Conservation (phyloP, 2,888 invertebrate genomes). For the Tridacna crocea region DNA sequence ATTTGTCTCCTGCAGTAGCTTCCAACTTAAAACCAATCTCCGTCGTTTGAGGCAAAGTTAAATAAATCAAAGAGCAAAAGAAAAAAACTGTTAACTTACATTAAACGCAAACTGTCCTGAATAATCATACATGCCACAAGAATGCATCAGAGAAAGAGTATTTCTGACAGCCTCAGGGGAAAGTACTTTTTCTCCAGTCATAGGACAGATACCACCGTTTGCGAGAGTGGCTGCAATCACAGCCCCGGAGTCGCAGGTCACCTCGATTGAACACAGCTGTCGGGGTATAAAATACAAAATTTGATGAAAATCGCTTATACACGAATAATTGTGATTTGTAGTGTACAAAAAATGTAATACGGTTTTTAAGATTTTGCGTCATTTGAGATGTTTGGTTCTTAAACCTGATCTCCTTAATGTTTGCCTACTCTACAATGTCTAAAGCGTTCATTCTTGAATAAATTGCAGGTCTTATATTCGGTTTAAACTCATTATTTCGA, state of each 20-base stretch:
- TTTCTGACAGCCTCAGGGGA: conserved; percentile 96
- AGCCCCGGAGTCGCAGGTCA: conserved; percentile 95
- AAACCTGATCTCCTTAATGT: too few species aligned
- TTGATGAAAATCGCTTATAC: neutral
- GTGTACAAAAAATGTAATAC: neutral
- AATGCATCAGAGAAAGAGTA: conserved; percentile 98
- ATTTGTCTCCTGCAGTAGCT: too few species aligned
- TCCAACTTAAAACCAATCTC: too few species aligned
- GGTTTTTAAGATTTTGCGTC: too few species aligned
- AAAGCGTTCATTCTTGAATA: too few species aligned
- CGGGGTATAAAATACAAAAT: conserved; percentile 70
- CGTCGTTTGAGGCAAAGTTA: neutral
- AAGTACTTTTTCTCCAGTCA: conserved; percentile 96
- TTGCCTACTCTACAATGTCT: too few species aligned
- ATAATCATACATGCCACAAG: conserved; percentile 96
- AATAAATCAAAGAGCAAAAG: neutral
- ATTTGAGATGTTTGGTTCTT: too few species aligned
- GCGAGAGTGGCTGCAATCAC: conserved; percentile 98
- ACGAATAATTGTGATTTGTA: neutral
- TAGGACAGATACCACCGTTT: conserved; percentile 98
- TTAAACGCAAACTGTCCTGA: conserved; percentile 98
- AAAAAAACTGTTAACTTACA: conserved; percentile 83
- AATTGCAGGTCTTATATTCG: too few species aligned
- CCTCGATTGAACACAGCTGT: conserved; percentile 98
- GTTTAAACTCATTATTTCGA: too few species aligned